These are phyloP conservation scores for Glaucomys volans DNA, from an alignment of 2,113 vertebrate species.

Conservation along the genomic window DNA sequence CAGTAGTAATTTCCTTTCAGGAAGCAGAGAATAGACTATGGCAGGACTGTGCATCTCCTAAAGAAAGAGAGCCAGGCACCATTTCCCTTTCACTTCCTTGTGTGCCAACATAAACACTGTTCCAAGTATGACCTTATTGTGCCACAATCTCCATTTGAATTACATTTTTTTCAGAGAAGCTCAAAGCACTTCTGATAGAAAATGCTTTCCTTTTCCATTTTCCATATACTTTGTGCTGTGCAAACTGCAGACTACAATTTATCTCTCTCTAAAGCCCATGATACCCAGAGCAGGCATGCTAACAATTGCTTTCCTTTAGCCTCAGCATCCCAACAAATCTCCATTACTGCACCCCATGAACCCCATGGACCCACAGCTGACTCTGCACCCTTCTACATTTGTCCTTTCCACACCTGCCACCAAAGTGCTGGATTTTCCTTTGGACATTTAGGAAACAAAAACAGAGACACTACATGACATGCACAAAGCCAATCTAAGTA, in stretches of 20 bases:
- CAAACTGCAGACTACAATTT: background rate
- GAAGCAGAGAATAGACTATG: background rate
- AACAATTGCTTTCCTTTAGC: too few species aligned
- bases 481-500: background rate
- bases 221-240: background rate
- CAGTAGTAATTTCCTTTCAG: background rate
- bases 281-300: background rate
- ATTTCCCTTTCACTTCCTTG: background rate
- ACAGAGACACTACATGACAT: background rate
- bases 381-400: rapidly evolving
- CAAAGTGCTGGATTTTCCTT: background rate
- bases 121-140: background rate
- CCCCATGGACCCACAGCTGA: background rate
- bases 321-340: background rate
- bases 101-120: background rate
- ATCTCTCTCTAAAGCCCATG: background rate
- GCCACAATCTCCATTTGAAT: background rate
- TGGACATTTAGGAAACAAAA: background rate
- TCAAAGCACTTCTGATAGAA: background rate
- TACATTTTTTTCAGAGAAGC: background rate
- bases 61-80: background rate
- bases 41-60: rapidly evolving
- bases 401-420: background rate
- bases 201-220: background rate
- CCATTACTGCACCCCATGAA: background rate